phyloP scores from a whole-genome alignment of 2,113 vertebrate species.

The Excalfactoria chinensis region DNA sequence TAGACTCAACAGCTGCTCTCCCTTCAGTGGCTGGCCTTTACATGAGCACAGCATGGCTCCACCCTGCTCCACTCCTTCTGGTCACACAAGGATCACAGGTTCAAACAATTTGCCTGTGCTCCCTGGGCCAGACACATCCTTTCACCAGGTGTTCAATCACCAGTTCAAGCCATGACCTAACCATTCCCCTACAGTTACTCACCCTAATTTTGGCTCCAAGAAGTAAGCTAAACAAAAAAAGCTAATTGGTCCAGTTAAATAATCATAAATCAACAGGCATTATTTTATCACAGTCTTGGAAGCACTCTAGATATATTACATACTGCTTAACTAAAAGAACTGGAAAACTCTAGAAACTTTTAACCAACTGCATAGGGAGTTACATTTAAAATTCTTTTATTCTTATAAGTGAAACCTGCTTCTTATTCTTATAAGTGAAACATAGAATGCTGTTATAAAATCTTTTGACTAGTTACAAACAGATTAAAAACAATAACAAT shows the following conservation, averaged over 20 bases:
- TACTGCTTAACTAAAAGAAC: background rate
- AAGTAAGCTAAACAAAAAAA: background rate
- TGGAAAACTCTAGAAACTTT: background rate
- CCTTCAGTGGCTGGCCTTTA: no score
- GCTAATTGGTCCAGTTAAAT: background rate
- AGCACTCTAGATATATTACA: background rate
- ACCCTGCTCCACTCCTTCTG: no score
- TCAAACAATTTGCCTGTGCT: no score
- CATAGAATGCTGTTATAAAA: background rate
- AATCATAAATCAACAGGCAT: background rate
- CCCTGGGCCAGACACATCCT: no score
- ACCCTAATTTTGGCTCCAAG: background rate
- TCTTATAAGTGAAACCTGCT: background rate
- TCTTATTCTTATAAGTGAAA: no score
- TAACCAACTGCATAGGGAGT: background rate
- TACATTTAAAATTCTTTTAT: background rate
- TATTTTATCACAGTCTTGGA: background rate
- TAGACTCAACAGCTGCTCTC: no score
- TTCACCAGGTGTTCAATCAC: no score
- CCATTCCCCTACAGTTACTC: background rate
- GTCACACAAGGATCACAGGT: no score
- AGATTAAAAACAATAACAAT: background rate
- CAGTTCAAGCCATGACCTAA: no score
- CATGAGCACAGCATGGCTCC: no score
- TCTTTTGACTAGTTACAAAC: background rate